phyloP scores from a whole-genome alignment of 2,888 invertebrate species.

The Macrostomum cliftonense region DNA sequence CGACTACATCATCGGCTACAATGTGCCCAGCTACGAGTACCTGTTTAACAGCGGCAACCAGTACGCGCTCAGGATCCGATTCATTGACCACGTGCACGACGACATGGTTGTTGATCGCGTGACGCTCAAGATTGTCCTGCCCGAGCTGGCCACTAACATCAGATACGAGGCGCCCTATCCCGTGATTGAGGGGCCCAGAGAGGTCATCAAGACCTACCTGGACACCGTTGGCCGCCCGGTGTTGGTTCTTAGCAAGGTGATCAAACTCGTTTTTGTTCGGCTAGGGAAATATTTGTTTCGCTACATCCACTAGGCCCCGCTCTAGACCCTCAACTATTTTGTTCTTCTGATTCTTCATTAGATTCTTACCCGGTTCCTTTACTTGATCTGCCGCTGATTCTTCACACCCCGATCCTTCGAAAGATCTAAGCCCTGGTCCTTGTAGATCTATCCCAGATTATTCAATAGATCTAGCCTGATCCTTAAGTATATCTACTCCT shows the following conservation, averaged over 20 bases:
- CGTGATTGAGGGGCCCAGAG: conserved; percentile 54
- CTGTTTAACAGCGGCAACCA: conserved; percentile 56
- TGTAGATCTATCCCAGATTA: no score
- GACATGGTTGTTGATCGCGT: conserved; percentile 83
- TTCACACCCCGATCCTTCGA: no score
- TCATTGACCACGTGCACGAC: conserved; percentile 88
- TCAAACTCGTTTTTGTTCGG: no score
- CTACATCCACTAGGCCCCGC: no score
- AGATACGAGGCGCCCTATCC: conserved; percentile 62
- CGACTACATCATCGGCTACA: conserved; percentile 84
- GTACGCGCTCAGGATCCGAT: conserved; percentile 69
- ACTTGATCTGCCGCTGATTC: no score
- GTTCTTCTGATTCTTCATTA: no score
- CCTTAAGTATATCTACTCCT: no score
- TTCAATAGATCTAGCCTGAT: no score
- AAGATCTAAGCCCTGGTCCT: no score
- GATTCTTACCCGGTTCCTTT: no score
- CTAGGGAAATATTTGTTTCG: no score
- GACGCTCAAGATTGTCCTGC: conserved; percentile 68
- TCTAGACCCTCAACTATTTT: no score
- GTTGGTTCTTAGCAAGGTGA: conserved; percentile 50
- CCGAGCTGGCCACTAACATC: conserved; percentile 69
- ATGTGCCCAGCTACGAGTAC: conserved; percentile 89
- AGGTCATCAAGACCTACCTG: conserved; percentile 70
- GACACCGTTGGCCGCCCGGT: conserved; percentile 83